Percentiles rank a stretch among this genome's conserved stretches.
Evolutionary conservation across 2,888 invertebrate species (phyloP).

Genomic region (Abrostola tripartita): DNA sequence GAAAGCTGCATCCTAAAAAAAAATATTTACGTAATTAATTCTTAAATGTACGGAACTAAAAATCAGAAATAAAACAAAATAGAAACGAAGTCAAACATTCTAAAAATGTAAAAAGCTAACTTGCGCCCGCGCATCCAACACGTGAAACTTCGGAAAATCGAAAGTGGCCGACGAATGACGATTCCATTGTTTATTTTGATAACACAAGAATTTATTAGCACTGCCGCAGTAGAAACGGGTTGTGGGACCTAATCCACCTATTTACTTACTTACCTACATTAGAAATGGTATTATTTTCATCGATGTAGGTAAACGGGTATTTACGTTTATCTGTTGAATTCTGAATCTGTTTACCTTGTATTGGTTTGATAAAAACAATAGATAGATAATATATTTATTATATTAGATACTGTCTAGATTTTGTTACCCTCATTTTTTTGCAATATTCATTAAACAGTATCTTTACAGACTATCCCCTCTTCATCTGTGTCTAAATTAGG

Average conservation of each 20-base stretch:
- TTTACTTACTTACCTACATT: slow-evolving; percentile 23
- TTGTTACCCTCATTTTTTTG: too few species aligned
- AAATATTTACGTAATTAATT: slow-evolving; percentile 4
- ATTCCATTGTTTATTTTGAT: slow-evolving; percentile 44
- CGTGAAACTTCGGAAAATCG: slow-evolving; percentile 59
- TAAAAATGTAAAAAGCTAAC: slow-evolving; percentile 38
- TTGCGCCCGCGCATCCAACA: slow-evolving; percentile 54
- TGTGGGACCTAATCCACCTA: slow-evolving; percentile 17
- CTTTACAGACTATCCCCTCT: too few species aligned
- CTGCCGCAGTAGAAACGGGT: slow-evolving; percentile 30
- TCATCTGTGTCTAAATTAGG: too few species aligned
- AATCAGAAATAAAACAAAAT: slow-evolving; percentile 33
- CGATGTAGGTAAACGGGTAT: slow-evolving; percentile 3
- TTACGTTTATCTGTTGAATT: neutral
- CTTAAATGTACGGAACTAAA: slow-evolving; percentile 10
- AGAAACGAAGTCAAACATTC: slow-evolving; percentile 33
- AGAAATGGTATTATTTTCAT: neutral
- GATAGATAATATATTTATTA: too few species aligned
- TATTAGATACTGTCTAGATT: too few species aligned
- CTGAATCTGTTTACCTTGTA: neutral
- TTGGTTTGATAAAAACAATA: neutral
- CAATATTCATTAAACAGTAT: too few species aligned
- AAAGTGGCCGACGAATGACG: slow-evolving; percentile 54
- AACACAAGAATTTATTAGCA: slow-evolving; percentile 52
- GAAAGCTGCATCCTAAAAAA: slow-evolving; percentile 20